Conservation (phyloP, 1,140 invertebrate species). For the Scylla paramamosain region DNA sequence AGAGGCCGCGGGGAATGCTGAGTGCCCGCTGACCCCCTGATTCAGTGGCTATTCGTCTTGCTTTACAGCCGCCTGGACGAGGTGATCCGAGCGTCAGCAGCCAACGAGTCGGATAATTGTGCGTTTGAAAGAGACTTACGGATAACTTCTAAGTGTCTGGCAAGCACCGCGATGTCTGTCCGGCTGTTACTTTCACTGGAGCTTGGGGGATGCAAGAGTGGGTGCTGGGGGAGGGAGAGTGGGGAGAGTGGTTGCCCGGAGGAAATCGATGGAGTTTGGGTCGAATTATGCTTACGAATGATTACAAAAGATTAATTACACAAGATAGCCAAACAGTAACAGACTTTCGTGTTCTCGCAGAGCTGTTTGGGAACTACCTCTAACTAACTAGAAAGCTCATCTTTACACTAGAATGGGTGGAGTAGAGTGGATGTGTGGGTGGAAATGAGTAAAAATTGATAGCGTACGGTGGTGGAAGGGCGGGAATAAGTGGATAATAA, state of each 20-base stretch:
- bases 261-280: no score
- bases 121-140: background rate
- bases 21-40: background rate
- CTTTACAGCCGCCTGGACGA: background rate
- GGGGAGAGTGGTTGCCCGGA: no score
- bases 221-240: background rate
- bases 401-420: no score
- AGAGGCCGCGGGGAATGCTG: background rate
- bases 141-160: background rate
- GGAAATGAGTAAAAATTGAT: background rate
- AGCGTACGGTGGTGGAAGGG: background rate
- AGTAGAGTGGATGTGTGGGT: background rate
- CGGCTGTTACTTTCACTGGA: background rate
- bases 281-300: no score
- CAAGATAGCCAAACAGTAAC: no score
- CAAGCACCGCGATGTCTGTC: background rate
- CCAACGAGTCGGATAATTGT: background rate
- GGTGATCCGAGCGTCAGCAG: background rate
- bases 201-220: background rate
- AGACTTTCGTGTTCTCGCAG: no score
- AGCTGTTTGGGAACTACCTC: no score
- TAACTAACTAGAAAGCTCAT: no score
- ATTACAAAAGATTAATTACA: no score
- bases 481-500: no score
- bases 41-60: background rate